Evolutionary conservation across 2,888 invertebrate genomes (phyloP), one percentile per base, ranked within the genome.

Genomic region (Protula sp.): DNA sequence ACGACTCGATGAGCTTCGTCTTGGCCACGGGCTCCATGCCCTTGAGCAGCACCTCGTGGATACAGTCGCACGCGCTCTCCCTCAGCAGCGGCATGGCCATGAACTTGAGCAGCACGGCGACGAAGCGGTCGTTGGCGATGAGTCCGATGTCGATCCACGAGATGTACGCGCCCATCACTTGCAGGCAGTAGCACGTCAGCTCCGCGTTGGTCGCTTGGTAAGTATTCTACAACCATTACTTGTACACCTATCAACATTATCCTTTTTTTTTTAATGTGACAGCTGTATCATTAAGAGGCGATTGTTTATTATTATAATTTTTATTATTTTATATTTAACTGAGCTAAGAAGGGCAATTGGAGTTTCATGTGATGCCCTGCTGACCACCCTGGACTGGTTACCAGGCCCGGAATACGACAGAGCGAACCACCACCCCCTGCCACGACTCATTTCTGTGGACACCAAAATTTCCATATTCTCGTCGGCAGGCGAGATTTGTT

Each of bases 61-160:
- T 80, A 65, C 85, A 85, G 63, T 85, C 83, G 55, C 84, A 83
- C 1, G 85, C 83, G 38, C 82, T 78, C 67, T 84, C 84, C 38
- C 84, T 69, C 55, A 83, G 66, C 53, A 74, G 63, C 0, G 68
- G 62, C 62, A 71, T 66, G 0, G 73, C 68, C 66, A 85, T 71
- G 63, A 82, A 81, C 3, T 75, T 74, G 27, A 85, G 78, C 30
- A 86, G 74, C 22, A 83, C 74, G 2, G 80, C 71, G 30, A 85
- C 83, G 70, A 85, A 85, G 30, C 81, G 77, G 56, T 85, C 83
- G 69, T 85, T 86, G 50, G 85, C 85, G 27, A 86, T 83, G 31
- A 85, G 77, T 52, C 78, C 79, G 56, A 86, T 83, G 70, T 86
- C 85, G 58, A 86, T 85, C 86, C 86, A 86, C 1, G 84, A 82